phyloP scores from a whole-genome alignment of 1,140 invertebrate genomes.

The Bombus balteatus region DNA sequence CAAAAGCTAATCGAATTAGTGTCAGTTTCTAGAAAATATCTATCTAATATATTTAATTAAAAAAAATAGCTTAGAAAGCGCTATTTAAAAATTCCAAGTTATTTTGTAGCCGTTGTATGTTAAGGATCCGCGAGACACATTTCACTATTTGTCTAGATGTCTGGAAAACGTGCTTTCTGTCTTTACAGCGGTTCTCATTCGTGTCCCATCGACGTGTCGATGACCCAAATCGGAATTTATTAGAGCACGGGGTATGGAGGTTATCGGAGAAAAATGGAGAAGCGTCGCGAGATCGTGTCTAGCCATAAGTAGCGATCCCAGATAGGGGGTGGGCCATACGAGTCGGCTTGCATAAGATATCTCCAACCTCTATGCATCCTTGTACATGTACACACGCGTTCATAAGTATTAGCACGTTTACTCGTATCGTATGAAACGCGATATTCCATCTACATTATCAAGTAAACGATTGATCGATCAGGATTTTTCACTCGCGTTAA shows the following conservation, averaged over 20 bases:
- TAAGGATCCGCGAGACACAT: not conserved
- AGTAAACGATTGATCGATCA: not conserved
- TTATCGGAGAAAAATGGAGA: slow-evolving; percentile 61
- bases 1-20: no score
- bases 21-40: no score
- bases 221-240: slow-evolving; percentile 65
- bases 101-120: not conserved
- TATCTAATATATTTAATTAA: no score
- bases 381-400: not conserved
- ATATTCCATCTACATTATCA: not conserved
- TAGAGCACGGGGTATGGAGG: slow-evolving; percentile 48
- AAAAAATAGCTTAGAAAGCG: no score
- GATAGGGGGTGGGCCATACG: slow-evolving; percentile 40
- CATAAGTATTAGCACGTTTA: not conserved
- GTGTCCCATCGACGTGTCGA: slow-evolving; percentile 32
- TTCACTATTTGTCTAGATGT: not conserved
- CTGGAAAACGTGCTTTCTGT: not conserved
- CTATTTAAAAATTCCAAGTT: not conserved
- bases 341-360: slow-evolving; percentile 23
- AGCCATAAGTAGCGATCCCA: slow-evolving; percentile 65
- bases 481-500: not conserved
- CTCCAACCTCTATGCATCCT: not conserved
- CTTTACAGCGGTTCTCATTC: not conserved
- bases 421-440: not conserved
- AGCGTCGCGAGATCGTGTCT: slow-evolving; percentile 62